Base-by-base conservation (phyloP, 2,797 vertebrate species). In the Salmo trutta region DNA sequence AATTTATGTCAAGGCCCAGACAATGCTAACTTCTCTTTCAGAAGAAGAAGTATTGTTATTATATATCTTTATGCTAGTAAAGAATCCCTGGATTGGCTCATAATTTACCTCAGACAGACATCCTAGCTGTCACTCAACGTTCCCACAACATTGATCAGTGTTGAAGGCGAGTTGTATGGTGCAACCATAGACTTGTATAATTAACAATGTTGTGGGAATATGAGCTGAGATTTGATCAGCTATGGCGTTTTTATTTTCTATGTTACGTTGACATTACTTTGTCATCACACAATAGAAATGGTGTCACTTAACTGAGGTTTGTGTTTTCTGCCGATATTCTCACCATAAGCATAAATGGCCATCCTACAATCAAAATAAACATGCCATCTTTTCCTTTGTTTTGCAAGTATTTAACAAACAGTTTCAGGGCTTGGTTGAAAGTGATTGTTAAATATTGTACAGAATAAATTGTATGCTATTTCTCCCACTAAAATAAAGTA, bases 371-470 rank as follows among this genome's bases (percentile, higher is more conserved):
- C 90, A 90, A 85, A 90, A 88, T 85, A 87, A 90, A 93, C 92
- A 94, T 92, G 93, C 93, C 92, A 88, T 93, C 94, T 85, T 93
- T 79, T 77, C 75, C 68, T 74, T 82, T 84, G 74, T 93, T 89
- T 88, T 91, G 92, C 94, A 85, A 94, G 92, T 94, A 93, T 94
- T 91, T 88, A 93, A 92, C 76, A 91, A 89, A 82, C 81, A 91
- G 80, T 86, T 87, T 86, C 88, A 92, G 92, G 71, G 92, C 94
- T 94, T 90, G 92, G 88, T 93, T 91, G 93, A 92, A 93, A 94
- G 92, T 95, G 94, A 95, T 96, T 96, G 95, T 96, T 96, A 94
- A 96, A 96, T 97, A 96, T 94, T 96, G 96, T 97, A 97, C 92
- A 97, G 95, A 96, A 94, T 74, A 93, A 92, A 93, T 93, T 96